Percentiles rank a stretch among this genome's conserved stretches.
Conservation (phyloP, 2,888 invertebrate species). For the Orthosia cruda region DNA sequence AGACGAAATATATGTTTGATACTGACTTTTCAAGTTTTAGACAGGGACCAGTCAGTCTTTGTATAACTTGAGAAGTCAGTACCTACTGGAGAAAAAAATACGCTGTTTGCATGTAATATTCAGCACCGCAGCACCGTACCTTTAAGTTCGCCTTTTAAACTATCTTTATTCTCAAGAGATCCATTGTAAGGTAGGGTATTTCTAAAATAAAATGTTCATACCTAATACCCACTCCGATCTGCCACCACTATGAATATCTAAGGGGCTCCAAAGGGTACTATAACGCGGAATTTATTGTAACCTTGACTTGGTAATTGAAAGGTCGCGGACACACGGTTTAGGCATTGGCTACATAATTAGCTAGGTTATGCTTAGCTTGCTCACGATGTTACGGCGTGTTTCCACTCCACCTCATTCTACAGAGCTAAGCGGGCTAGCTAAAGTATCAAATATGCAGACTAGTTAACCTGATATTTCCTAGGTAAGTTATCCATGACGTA, state of each 20-base stretch:
- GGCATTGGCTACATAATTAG: not conserved
- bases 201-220: conserved; percentile 25
- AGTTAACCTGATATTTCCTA: too few relatives aligned
- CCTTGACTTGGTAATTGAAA: conserved; percentile 52
- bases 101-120: too few relatives aligned
- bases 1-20: not conserved
- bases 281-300: conserved; percentile 62
- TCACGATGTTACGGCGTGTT: not conserved
- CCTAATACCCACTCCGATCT: conserved; percentile 1
- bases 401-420: not conserved
- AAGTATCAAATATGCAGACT: too few relatives aligned
- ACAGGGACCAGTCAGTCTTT: too few relatives aligned
- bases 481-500: too few relatives aligned
- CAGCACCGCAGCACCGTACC: too few relatives aligned
- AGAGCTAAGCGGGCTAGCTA: too few relatives aligned
- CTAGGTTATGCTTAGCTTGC: not conserved
- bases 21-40: not conserved
- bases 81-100: too few relatives aligned
- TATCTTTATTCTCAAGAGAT: not conserved
- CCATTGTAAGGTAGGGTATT: not conserved
- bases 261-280: conserved; percentile 31
- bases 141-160: not conserved
- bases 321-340: conserved; percentile 31
- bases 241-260: conserved; percentile 42
- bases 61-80: too few relatives aligned